Base-by-base conservation (phyloP, 2,797 vertebrate genomes). In the Podargus strigoides region DNA sequence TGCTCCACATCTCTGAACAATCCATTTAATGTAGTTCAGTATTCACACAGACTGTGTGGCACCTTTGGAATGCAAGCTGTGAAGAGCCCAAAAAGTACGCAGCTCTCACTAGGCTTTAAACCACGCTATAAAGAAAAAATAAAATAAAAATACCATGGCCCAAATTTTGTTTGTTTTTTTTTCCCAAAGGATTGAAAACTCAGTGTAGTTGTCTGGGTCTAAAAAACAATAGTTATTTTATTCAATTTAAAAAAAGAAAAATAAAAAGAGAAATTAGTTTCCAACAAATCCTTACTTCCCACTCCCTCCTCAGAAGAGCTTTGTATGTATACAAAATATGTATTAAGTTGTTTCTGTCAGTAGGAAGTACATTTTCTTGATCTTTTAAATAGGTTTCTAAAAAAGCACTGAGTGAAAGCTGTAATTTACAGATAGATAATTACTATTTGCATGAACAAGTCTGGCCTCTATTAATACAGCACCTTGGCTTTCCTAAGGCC, bases 301-400 rank as follows among this genome's bases (percentile, higher is more conserved):
- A 81, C 37, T 37, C 41, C 64, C 82, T 68, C 23, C 39, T 76
- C 72, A 63, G 49, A 77, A 82, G 19, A 53, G 42, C 58, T 73
- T 24, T 53, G 7, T 8, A 62, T 5, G 18, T 79, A 80, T 42
- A 85, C 79, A 93, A 85, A 93, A 85, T 55, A 74, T 2, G n/a
- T 76, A 93, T 85, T 68, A 78, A 95, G 90, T 74, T 4, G 0
- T 63, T 83, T 46, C 70, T 93, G 76, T 49, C 77, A 85, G 88
- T 56, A 42, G 66, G 64, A 93, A 93, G 64, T 86, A 78, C 26
- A 44, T 93, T 95, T 92, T 87, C 46, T 76, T 79, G 36, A 47
- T 89, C 85, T 93, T 94, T 95, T 87, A 73, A 95, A 94, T 77
- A 69, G 67, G 50, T 90, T 94, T 90, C 69, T 74, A 67, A 73